Evolutionary conservation across 2,113 vertebrate genomes (phyloP), one percentile per base, ranked within the genome.

Genomic region (Emydura subglobosa): DNA sequence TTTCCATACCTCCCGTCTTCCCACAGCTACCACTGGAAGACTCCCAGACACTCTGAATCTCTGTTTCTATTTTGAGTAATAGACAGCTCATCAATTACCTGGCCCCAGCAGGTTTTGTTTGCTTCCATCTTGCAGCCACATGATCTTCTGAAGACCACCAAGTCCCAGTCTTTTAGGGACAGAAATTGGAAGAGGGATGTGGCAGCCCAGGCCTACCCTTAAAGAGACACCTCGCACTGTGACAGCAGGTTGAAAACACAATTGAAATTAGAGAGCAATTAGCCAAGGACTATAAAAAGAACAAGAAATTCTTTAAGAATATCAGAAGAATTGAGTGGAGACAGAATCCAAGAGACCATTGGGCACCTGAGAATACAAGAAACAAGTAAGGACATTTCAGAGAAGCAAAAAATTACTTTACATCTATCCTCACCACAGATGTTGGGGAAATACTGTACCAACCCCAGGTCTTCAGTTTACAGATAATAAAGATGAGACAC

Each of bases 181-280:
- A 93, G 82, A 94, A 88, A 79, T 95, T 86, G 81, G 87, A 95
- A 61, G 5, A 31, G 59, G 29, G 29, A 31, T 61, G 27, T 31
- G 29, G 57, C 57, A 57, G 7, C 53, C 53, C 24, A 57, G 24
- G 55, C 55, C 6, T 6, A 25, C 55, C 24, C 50, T 51, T 51
- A 85, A 95, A 83, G 51, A 88, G 80, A 92, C 92, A 95, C 89
- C 72, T 92, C 74, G 72, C 87, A 92, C 94, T 96, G 53, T 82
- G 93, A 90, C 87, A 92, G 83, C 85, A 97, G 91, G 96, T 96
- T 95, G 95, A 95, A 94, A 86, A 92, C 61, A 91, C 82, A 68
- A 92, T 89, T 87, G 89, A 96, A 97, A 96, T 94, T 95, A 93
- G 91, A 95, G 93, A 94, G 95, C 87, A 97, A 95, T 96, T 97